Base-by-base conservation (phyloP, 2,797 vertebrate species). In the Hypotaenidia philippensis region DNA sequence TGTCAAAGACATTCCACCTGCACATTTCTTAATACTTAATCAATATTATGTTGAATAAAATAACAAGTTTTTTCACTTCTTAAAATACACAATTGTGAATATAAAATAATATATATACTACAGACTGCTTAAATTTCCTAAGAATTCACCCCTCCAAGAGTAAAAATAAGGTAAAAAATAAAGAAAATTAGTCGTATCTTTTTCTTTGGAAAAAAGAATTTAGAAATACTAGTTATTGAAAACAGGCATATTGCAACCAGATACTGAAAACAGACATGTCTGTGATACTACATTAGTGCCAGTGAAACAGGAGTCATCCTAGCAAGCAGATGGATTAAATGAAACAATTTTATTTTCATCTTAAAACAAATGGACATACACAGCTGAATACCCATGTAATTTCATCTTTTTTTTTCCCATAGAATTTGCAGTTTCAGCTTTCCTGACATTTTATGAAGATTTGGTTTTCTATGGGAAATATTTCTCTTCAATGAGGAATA, bases 391-490 rank as follows among this genome's bases (percentile, higher is more conserved):
- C 71, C 31, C 1, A 8, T n/a, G 9, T 3, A 59, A 81, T 83
- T 44, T 47, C 1, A 19, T 29, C 26, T 44, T 44, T 41, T 40
- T 65, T 57, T 65, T 57, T 4, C 50, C 20, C 10, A 16, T 5
- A 61, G 23, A 49, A 60, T 29, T 68, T 68, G 8, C 11, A 55
- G 29, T 64, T 76, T 72, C 19, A 26, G 2, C 6, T 27, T 82
- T 63, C 29, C 6, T 47, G 3, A 2, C 53, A 5, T 57, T 81
- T 45, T 40, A 25, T 31, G 21, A 49, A 55, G 3, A 11, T 29
- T 52, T 47, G 2, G 0, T 75, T 40, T 91, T 50, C 38, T 21
- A 10, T 18, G 8, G 10, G 18, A 65, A 3, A 1, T 0, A 10
- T 21, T 52, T 64, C 11, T 61, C 8, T 40, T 57, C 9, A 53